phyloP scores from a whole-genome alignment of 2,113 vertebrate genomes.

The Pandion haliaetus region DNA sequence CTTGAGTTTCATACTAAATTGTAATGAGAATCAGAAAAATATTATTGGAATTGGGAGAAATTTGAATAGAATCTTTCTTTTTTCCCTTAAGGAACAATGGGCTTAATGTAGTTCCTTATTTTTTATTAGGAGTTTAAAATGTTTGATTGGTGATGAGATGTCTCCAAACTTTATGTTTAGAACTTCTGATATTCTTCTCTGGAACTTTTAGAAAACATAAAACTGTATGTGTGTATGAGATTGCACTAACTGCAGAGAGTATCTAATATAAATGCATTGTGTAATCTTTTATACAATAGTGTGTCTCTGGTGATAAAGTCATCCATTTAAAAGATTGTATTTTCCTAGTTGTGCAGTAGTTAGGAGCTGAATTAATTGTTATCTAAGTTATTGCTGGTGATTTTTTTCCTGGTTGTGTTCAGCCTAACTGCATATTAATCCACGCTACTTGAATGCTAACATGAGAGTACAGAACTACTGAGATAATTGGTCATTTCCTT shows the following conservation, averaged over 20 bases:
- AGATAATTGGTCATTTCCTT: not conserved
- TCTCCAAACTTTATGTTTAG: not conserved
- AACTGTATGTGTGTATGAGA: not conserved
- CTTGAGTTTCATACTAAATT: not conserved
- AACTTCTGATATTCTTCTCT: not conserved
- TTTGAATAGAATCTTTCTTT: not conserved
- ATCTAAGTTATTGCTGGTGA: not conserved
- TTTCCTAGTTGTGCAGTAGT: not conserved
- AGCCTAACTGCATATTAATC: not conserved
- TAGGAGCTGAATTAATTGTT: not conserved
- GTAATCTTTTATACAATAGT: not conserved
- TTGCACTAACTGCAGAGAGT: not conserved
- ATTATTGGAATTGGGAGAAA: not conserved
- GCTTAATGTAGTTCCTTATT: not conserved
- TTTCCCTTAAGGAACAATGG: not conserved
- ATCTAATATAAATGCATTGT: not conserved
- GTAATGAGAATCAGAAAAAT: not conserved
- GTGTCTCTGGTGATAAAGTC: not conserved
- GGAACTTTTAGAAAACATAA: not conserved
- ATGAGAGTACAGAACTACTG: not conserved
- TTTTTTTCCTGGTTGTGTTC: not conserved
- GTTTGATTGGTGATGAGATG: not conserved
- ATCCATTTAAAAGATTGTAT: not conserved
- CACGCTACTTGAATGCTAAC: fast-evolving
- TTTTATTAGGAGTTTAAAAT: not conserved